Evolutionary conservation across 2,888 invertebrate species (phyloP), one percentile per base, ranked within the genome.

Genomic region (Elysia crispata): DNA sequence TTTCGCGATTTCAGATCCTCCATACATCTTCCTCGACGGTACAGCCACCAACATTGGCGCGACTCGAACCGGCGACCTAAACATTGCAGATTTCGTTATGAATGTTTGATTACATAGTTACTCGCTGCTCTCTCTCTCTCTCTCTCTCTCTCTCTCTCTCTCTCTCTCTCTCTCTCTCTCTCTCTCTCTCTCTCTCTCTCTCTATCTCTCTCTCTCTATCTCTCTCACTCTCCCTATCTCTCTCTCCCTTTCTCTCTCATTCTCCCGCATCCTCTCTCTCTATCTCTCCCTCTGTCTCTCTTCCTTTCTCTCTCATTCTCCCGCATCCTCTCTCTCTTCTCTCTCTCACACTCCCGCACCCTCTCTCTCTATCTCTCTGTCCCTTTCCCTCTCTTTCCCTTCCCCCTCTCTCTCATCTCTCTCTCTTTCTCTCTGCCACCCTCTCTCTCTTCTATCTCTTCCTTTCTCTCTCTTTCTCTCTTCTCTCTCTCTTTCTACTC

Each of bases 201-300:
- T 62, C 64, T 33, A 41, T 33, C n/a, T 49, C 33, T 64, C 25
- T 66, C 23, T n/a, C 69, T 69, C 69, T 30, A 31, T 69, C 30
- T 69, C 30, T 30, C 69, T 69, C 28, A 15, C 54, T 25, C 28
- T 57, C 28, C 30, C 30, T 0, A 54, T 74, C 57, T 60, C 60
- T 60, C 60, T 57, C 60, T 49, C 50, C n/a, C 33, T 74, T 13
- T 60, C 3, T 70, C 33, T 69, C 70, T 70, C 60, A 60, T 30
- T 64, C 50, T 78, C 78, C 62, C 30, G 62, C 25, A 28, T 23
- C 62, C 78, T 64, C 28, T 1, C 5, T 73, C 50, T 60, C 60
- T 41, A 15, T 41, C 77, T 62, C 23, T 41, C 49, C 41, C 30
- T 73, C 64, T 50, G n/a, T 64, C 23, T 66, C 41, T 41, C 25